phyloP scores from a whole-genome alignment of 2,888 invertebrate genomes.

The Coecobrya sp. region DNA sequence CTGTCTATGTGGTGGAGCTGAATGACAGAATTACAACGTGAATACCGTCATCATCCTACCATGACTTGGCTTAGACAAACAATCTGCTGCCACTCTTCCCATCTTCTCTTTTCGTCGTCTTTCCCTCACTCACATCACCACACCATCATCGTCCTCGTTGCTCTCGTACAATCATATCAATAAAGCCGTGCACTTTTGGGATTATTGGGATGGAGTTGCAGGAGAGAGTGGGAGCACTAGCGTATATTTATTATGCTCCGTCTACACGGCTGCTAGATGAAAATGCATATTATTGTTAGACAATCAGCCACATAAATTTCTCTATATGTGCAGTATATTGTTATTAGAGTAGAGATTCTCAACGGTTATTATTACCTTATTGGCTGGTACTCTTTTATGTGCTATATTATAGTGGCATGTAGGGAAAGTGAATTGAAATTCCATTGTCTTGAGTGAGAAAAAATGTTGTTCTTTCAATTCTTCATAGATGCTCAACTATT shows the following conservation, averaged over 20 bases:
- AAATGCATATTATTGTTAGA: constrained; percentile 48
- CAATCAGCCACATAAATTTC: constrained; percentile 33
- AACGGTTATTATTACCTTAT: constrained; percentile 5
- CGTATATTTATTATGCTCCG: background rate
- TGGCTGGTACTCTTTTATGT: constrained; percentile 25
- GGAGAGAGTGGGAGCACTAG: background rate
- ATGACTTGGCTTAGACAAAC: constrained; percentile 76
- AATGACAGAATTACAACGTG: constrained; percentile 75
- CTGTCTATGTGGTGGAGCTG: constrained; percentile 62
- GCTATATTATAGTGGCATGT: constrained; percentile 42
- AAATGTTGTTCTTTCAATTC: constrained; percentile 53
- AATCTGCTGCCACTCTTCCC: constrained; percentile 74
- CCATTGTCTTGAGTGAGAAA: constrained; percentile 67
- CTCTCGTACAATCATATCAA: constrained; percentile 65
- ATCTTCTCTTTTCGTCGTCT: background rate
- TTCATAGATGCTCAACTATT: background rate
- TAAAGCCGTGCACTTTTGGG: constrained; percentile 47
- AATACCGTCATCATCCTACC: constrained; percentile 59
- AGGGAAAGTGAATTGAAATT: constrained; percentile 73
- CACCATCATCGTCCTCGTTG: constrained; percentile 9
- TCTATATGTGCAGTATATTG: background rate
- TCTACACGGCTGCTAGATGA: background rate
- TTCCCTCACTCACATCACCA: constrained; percentile 28
- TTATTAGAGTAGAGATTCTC: background rate
- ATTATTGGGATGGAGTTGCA: background rate